Evolutionary conservation across 1,140 invertebrate species (phyloP).

Genomic region (Nasonia giraulti): DNA sequence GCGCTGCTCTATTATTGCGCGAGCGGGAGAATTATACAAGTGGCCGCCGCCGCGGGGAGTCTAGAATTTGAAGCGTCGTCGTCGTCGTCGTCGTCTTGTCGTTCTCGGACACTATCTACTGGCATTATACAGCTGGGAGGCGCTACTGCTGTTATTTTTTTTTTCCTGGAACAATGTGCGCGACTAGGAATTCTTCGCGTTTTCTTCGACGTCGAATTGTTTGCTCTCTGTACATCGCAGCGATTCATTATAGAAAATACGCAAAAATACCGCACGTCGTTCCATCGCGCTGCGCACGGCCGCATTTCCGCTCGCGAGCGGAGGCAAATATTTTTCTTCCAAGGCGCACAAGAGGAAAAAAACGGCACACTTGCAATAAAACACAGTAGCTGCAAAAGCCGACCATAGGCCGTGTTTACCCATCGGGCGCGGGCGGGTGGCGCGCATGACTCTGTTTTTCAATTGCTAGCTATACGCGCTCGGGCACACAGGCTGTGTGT

Average conservation of each 20-base stretch:
- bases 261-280: too few relatives aligned
- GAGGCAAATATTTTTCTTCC: constrained; percentile 41
- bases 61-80: neutral
- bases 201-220: neutral
- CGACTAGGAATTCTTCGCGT: neutral
- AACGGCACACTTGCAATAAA: neutral
- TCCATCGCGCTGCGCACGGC: too few relatives aligned
- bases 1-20: neutral
- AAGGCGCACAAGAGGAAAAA: neutral
- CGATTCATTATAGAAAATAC: too few relatives aligned
- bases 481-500: too few relatives aligned
- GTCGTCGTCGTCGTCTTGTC: neutral
- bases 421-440: neutral
- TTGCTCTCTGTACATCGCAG: neutral
- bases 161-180: neutral
- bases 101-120: neutral
- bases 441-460: neutral
- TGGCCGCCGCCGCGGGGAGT: neutral
- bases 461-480: neutral
- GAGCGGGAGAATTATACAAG: neutral
- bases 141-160: neutral
- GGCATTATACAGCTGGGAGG: neutral
- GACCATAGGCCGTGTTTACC: neutral
- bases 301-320: neutral
- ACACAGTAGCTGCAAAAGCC: neutral